Base-by-base conservation (phyloP, 2,888 invertebrate genomes). In the Eupithecia dodoneata region DNA sequence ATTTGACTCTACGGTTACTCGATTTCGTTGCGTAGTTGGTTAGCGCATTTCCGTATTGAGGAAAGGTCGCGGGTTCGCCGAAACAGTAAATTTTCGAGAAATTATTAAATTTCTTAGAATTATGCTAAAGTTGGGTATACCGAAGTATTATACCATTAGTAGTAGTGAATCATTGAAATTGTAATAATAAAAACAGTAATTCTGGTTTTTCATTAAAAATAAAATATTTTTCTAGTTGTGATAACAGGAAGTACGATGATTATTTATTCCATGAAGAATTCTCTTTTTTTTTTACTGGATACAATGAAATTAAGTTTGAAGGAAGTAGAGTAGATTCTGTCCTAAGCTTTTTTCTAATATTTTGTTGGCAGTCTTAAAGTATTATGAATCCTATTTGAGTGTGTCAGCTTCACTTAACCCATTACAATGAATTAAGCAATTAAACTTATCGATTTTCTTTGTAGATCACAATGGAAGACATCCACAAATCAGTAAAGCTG, bases 391-490 rank as follows among this genome's bases (percentile, higher is more conserved):
- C n/a, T 30, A 2, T 59, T 59, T 30, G 63, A 63, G 10, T 63
- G 30, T 30, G 5, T 59, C 10, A 63, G 63, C 63, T 63, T 63
- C 30, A 12, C 30, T 63, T 63, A 30, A 12, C 63, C 30, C 2
- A 18, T 12, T 12, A 30, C 1, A 63, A 30, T 63, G 59, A 63
- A 63, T 0, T 9, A 12, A 63, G 4, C 10, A 30, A 12, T 18
- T 59, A 9, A 30, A 12, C 10, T 30, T 0, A 63, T 63, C 12
- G 10, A 30, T 30, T 66, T 66, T 66, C n/a, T n/a, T 87, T 85
- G 0, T 90, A 98, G 98, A 97, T 98, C 84, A 96, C 97, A n/a
- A 96, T 98, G 96, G 97, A 97, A 80, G 97, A 98, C 83, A 97
- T 97, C 70, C 97, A 97, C 87, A 92, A 91, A 66, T 94, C 94